Percentiles rank a stretch among this genome's conserved stretches.
Evolutionary conservation across 2,113 vertebrate species (phyloP).

Genomic region (Amazona guildingii): DNA sequence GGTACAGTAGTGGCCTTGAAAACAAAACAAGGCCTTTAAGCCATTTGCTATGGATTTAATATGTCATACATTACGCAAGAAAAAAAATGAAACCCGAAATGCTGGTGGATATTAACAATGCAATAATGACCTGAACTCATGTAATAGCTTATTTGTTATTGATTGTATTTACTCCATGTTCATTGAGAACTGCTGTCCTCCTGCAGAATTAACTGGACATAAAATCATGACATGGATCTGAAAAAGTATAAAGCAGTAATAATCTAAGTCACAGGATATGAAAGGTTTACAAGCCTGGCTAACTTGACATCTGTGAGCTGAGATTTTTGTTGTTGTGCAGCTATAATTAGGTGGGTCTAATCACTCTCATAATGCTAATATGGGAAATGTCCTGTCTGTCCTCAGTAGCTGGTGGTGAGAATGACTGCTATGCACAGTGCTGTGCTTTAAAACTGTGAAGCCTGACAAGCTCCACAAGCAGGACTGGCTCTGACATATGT

Average conservation of each 20-base stretch:
- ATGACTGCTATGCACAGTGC: not conserved
- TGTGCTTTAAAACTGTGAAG: not conserved
- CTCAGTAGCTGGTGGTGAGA: not conserved
- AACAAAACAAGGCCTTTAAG: not conserved
- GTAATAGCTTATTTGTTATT: not conserved
- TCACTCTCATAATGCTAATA: slow-evolving; percentile 21
- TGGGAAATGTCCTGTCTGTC: not conserved
- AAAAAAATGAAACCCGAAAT: not conserved
- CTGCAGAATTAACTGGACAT: slow-evolving; percentile 39
- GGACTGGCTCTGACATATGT: not conserved
- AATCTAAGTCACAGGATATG: not conserved
- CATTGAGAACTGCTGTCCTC: slow-evolving; percentile 9
- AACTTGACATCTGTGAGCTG: not conserved
- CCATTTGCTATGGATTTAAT: not conserved
- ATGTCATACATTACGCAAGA: not conserved
- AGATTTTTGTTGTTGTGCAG: slow-evolving; percentile 26
- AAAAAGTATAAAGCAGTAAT: slow-evolving; percentile 23
- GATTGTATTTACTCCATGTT: not conserved
- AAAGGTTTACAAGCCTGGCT: not conserved
- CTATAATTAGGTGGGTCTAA: slow-evolving; percentile 55
- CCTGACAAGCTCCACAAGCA: not conserved
- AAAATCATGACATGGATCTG: slow-evolving; percentile 16
- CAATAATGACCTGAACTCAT: not conserved
- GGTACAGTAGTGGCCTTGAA: not conserved
- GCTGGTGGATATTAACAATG: not conserved